Conservation (phyloP, 2,888 invertebrate species). For the Ganaspis brasiliensis region DNA sequence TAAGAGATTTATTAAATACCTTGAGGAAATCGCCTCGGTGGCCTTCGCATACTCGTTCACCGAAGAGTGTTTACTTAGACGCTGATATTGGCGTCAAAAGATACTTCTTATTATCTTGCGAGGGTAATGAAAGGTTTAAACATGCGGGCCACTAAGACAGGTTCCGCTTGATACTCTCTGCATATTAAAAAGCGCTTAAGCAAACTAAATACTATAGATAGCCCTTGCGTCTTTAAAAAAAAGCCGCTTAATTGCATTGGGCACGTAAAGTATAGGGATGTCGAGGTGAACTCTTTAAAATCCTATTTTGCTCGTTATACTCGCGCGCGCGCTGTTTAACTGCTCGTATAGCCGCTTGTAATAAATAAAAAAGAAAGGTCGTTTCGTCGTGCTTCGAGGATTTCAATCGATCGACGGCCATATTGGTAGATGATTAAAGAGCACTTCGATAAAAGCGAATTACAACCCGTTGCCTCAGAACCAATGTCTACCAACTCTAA, state of each 20-base stretch:
- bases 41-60: constrained; percentile 35
- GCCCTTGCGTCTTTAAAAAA: constrained; percentile 7
- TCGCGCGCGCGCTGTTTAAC: constrained; percentile 35
- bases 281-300: constrained; percentile 40
- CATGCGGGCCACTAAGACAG: constrained; percentile 53
- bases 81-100: constrained; percentile 51
- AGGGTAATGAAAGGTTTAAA: constrained; percentile 63
- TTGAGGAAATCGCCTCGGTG: constrained; percentile 28
- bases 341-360: constrained; percentile 35
- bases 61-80: constrained; percentile 39
- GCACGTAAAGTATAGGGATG: constrained; percentile 38
- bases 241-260: constrained; percentile 24
- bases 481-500: constrained; percentile 1
- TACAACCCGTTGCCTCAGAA: constrained; percentile 17
- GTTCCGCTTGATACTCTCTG: constrained; percentile 55
- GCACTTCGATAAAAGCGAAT: constrained; percentile 32
- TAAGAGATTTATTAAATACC: constrained; percentile 39
- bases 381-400: constrained; percentile 34
- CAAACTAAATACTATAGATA: constrained; percentile 50
- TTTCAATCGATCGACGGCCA: constrained; percentile 40
- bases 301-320: constrained; percentile 39
- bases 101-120: constrained; percentile 60
- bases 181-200: constrained; percentile 60
- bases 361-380: constrained; percentile 40
- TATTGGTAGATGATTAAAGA: constrained; percentile 40